Base-by-base conservation (phyloP, 1,140 invertebrate genomes). In the Drosophila funebris region DNA sequence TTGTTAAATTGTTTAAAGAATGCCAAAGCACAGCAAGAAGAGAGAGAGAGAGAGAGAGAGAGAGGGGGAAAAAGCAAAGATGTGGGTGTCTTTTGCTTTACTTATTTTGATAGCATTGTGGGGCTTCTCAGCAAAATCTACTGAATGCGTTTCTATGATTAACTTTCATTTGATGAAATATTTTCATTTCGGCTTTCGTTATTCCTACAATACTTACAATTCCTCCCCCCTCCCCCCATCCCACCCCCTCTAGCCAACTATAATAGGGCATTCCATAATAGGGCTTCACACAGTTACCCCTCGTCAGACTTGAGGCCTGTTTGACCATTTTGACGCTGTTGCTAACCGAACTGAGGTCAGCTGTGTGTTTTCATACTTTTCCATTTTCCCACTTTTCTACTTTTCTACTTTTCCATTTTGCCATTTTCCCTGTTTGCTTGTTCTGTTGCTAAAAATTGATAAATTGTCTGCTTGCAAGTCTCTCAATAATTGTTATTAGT, bases 131-230 rank as follows among this genome's bases (percentile, higher is more conserved):
- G 63, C 46, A 68, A 68, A 73, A 73, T 73, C 63, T 60, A 73
- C 48, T 73, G 70, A 73, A 73, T 73, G 70, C 70, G 46, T 73
- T 68, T 73, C 70, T 56, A 73, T 73, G 70, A 73, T 73, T 73
- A 73, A 73, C 63, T 68, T 73, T 61, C 48, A 68, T 73, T 68
- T 68, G 64, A 73, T 73, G 54, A 73, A 73, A 68, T 73, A 68
- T 68, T 73, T 73, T 73, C 64, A 61, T 68, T 61, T 73, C 37
- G 46, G 31, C 37, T 68, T 61, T 68, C 41, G 58, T 54, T 68
- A 67, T 57, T 37, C 50, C n/a, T 22, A 24, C 57, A 14, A 52
- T 50, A 27, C 13, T 3, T 14, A n/a, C n/a, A n/a, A n/a, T n/a
- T n/a, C n/a, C n/a, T 20, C 9, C 20, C 46, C 22, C 11, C n/a